A percentile compares a stretch with the other conserved stretches of the same genome.
Conservation (phyloP, 2,888 invertebrate species). For the Stratiomys singularior region DNA sequence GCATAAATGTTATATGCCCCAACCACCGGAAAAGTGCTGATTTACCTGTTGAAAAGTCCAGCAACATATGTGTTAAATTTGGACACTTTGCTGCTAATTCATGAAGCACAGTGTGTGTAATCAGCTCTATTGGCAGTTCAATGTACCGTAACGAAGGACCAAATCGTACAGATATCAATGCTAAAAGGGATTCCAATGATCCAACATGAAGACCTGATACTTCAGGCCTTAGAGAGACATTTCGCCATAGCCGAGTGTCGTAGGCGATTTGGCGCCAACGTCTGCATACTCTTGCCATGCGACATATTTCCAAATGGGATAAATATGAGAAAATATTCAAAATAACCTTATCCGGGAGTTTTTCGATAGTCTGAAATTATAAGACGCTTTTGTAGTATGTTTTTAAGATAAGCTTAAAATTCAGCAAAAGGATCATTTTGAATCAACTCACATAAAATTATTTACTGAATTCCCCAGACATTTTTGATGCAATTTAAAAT, state of each 20-base stretch:
- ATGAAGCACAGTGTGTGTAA: constrained; percentile 95
- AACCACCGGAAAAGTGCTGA: neutral
- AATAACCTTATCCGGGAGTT: constrained; percentile 96
- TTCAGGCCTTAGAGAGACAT: constrained; percentile 95
- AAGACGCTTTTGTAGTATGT: constrained; percentile 51
- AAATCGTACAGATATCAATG: constrained; percentile 88
- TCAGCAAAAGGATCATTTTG: too few relatives aligned
- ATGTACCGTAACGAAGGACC: constrained; percentile 89
- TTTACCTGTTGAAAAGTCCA: constrained; percentile 93
- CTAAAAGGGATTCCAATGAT: constrained; percentile 86
- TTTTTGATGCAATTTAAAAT: too few relatives aligned
- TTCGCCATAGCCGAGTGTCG: constrained; percentile 94
- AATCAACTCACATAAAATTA: too few relatives aligned
- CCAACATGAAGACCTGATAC: constrained; percentile 82
- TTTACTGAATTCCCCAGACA: too few relatives aligned
- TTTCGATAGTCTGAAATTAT: constrained; percentile 86
- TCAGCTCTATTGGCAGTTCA: constrained; percentile 94
- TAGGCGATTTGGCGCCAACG: constrained; percentile 97
- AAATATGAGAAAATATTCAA: constrained; percentile 94
- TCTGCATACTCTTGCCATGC: constrained; percentile 92
- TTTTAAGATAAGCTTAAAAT: too few relatives aligned
- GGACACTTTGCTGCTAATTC: constrained; percentile 97
- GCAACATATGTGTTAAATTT: constrained; percentile 92
- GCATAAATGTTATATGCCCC: neutral
- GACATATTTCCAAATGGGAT: constrained; percentile 92